Conservation (phyloP, 1,140 invertebrate species). For the Choristoneura fumiferana region DNA sequence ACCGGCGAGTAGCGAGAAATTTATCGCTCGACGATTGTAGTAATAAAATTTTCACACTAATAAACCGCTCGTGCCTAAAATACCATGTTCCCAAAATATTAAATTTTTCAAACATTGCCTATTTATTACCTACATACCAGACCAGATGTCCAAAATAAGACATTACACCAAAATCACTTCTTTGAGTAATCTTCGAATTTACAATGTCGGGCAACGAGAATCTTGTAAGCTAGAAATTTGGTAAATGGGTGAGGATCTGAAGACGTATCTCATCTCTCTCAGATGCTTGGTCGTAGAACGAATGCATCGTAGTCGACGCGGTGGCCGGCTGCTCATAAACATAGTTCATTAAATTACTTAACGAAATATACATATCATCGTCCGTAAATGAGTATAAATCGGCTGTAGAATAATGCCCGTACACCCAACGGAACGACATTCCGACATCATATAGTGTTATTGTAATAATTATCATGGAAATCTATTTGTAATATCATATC, state of each 20-base stretch:
- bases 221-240: no score
- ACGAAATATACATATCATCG: constrained; percentile 95
- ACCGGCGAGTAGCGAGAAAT: no score
- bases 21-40: no score
- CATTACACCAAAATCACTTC: no score
- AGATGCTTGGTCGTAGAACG: not conserved
- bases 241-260: constrained; percentile 87
- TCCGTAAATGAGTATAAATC: constrained; percentile 94
- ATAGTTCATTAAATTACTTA: constrained; percentile 87
- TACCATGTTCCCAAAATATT: no score
- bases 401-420: constrained; percentile 84
- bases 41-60: no score
- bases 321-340: constrained; percentile 24
- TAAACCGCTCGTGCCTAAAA: no score
- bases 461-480: constrained; percentile 92
- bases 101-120: no score
- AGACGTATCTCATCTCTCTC: constrained; percentile 80
- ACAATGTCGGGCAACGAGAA: no score
- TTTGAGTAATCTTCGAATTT: no score
- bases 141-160: no score
- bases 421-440: constrained; percentile 91
- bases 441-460: constrained; percentile 96
- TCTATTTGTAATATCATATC: constrained; percentile 91
- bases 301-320: not conserved
- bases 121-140: no score